Evolutionary conservation across 2,888 invertebrate species (phyloP).

Genomic region (Ophion costatus): DNA sequence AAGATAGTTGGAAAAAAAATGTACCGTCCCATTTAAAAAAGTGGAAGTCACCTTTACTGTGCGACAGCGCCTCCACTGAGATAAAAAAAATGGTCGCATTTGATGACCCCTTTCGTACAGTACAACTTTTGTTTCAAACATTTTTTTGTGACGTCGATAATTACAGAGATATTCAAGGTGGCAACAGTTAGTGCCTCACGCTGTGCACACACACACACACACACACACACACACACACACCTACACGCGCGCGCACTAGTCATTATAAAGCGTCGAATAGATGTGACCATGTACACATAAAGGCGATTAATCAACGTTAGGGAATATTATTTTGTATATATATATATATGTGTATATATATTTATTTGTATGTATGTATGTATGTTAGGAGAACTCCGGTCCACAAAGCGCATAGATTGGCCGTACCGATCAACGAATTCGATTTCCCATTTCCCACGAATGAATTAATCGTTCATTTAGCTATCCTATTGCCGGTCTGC

Average conservation of each 20-base stretch:
- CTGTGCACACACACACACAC: constrained; percentile 6
- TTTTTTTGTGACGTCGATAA: no score
- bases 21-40: no score
- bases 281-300: constrained; percentile 59
- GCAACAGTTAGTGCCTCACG: no score
- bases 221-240: neutral
- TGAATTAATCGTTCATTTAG: constrained; percentile 64
- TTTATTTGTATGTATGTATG: neutral
- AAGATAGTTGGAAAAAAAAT: no score
- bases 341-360: neutral
- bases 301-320: constrained; percentile 60
- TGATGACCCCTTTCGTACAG: no score
- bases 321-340: constrained; percentile 44
- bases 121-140: no score
- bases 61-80: no score
- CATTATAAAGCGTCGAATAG: constrained; percentile 58
- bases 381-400: constrained; percentile 12
- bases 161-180: no score
- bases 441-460: constrained; percentile 59
- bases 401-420: constrained; percentile 13
- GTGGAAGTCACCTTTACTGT: no score
- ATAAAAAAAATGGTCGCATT: no score
- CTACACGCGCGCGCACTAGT: neutral
- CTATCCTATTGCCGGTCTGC: constrained; percentile 45
- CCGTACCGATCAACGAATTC: constrained; percentile 51